A percentile compares a stretch with the other conserved stretches of the same genome.
These are phyloP conservation scores for Candoia aspera DNA, from an alignment of 2,113 vertebrate genomes.

Conservation along the genomic window DNA sequence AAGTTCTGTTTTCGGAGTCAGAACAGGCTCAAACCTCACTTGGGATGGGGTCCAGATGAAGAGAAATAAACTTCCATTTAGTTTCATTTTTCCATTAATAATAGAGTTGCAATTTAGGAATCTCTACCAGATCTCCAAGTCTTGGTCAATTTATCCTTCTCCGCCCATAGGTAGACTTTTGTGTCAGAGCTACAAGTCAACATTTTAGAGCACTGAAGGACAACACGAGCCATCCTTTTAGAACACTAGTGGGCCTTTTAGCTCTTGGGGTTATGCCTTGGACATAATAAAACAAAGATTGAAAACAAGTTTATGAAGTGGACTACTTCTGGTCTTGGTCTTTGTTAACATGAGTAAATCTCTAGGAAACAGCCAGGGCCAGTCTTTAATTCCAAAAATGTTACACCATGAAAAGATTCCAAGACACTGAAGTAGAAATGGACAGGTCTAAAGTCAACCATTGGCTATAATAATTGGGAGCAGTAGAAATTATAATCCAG, in stretches of 20 bases:
- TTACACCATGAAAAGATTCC: neutral
- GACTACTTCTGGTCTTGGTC: neutral
- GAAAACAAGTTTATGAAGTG: neutral
- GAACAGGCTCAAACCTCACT: too few species aligned
- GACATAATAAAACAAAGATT: neutral
- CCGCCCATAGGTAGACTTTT: neutral
- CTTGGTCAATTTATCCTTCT: neutral
- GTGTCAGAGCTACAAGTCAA: neutral
- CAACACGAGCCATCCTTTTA: neutral
- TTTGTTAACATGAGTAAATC: neutral
- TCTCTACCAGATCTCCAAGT: neutral
- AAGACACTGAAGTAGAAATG: neutral
- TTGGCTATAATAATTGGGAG: neutral
- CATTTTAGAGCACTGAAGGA: neutral
- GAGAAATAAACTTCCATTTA: neutral
- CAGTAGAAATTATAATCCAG: neutral
- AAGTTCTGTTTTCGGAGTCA: too few species aligned
- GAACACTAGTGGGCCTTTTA: neutral
- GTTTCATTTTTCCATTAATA: neutral
- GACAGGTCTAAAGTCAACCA: neutral
- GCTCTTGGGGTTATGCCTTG: neutral
- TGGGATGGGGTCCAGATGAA: neutral
- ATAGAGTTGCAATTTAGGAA: neutral
- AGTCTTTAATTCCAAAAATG: neutral
- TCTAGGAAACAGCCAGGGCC: neutral